Base-by-base conservation (phyloP, 2,113 vertebrate genomes). In the Cebus imitator region DNA sequence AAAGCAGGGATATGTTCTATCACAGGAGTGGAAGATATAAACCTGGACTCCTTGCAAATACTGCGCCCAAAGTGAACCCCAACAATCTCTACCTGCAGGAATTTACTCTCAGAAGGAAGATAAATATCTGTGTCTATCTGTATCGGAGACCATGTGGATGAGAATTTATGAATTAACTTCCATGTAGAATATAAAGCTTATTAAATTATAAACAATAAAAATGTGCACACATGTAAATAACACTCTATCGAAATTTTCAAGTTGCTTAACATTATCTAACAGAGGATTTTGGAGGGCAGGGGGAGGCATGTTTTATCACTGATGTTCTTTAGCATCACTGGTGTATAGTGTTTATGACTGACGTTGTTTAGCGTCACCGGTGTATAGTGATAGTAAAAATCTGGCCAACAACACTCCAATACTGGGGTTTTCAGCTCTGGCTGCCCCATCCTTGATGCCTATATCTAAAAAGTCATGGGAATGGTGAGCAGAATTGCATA, bases 51-150 rank as follows among this genome's bases (percentile, higher is more conserved):
- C 61, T 27, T 64, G 27, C 27, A 64, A 64, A 64, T 32, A 64
- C 75, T 78, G 43, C 2, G 18, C 75, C 37, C 73, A 20, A 14
- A 27, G 50, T 76, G 48, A 86, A 78, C n/a, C 37, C 57, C 48
- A 83, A 48, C 7, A 4, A 52, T 61, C 48, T 52, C 20, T 50
- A 73, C 14, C 52, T 70, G 3, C n/a, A 90, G 64, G 61, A 91
- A 95, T 72, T 76, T 64, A 57, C 35, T 83, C 76, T 66, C 72
- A 18, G 82, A 95, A 85, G 58, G 18, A 66, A 57, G 58, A 35
- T 8, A 18, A 75, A 32, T 86, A 82, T 37, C 16, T 84, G n/a
- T 76, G 20, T 91, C 55, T 73, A 2, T 7, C 16, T 79, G 5
- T 81, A 48, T 61, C n/a, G 27, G 64, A 84, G 30, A 58, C n/a